Evolutionary conservation across 2,113 vertebrate genomes (phyloP), one percentile per base, ranked within the genome.

Genomic region (Sylvietta virens): DNA sequence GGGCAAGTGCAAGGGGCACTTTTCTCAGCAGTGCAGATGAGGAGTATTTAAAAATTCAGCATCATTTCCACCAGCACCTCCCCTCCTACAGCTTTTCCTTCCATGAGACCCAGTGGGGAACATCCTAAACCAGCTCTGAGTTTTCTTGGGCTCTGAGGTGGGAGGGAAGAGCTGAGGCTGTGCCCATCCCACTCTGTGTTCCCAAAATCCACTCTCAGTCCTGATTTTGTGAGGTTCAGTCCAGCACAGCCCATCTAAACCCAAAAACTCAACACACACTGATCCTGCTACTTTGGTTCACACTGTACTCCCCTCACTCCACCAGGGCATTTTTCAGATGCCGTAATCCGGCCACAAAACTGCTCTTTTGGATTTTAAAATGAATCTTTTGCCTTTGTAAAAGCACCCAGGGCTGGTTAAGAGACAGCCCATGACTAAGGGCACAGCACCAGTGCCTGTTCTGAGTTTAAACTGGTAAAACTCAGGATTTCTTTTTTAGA

Each of bases 351-450:
- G 20, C 48, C n/a, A 4, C 60, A 28, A 13, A 51, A 11, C 14
- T 5, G 4, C 4, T 37, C 57, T 48, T 19, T 11, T 80, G 8
- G 6, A 7, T 16, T 50, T 62, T 6, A 9, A 3, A 7, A 11
- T 3, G 5, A 4, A 0, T 4, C 12, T 45, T 13, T 60, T 13
- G 51, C 16, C 3, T 35, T 1, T 2, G 8, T 8, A 3, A 31
- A 27, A 1, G 40, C 65, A 10, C 11, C 1, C 15, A 8, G 40
- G 1, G 1, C 7, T 16, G 77, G 53, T 21, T 24, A 9, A 13
- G 78, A 11, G 9, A 1, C 0, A 2, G 3, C 4, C 23, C 1
- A n/a, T 3, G 64, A 33, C 7, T 6, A 6, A 31, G 0, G 26
- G 54, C 58, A 10, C 40, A n/a, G 45, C 81, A 26, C 54, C 0